Evolutionary conservation across 2,888 invertebrate genomes (phyloP).

Genomic region (Liodrosophila aerea): DNA sequence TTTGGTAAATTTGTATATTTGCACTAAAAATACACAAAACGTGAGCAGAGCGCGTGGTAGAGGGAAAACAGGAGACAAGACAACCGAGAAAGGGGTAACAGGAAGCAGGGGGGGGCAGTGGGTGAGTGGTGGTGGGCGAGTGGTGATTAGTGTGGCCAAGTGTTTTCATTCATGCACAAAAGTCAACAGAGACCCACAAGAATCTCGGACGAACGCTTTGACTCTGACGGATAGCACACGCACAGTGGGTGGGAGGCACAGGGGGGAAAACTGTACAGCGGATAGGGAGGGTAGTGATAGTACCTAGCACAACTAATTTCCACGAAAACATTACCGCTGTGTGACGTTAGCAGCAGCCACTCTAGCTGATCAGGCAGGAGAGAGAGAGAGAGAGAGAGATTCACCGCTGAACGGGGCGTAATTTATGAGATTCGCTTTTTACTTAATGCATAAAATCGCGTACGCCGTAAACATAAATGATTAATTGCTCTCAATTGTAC

Average conservation of each 20-base stretch:
- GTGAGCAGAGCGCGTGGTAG: background rate
- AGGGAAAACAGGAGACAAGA: background rate
- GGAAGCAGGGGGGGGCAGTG: background rate
- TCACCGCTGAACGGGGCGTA: constrained; percentile 37
- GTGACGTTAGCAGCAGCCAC: constrained; percentile 34
- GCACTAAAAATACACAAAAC: constrained; percentile 63
- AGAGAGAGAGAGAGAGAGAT: constrained; percentile 28
- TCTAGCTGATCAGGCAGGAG: background rate
- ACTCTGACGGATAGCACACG: constrained; percentile 31
- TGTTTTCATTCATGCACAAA: constrained; percentile 67
- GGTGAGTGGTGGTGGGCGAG: constrained; percentile 19
- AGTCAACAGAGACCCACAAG: constrained; percentile 64
- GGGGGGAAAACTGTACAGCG: no score
- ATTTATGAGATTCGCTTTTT: constrained; percentile 59
- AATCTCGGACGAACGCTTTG: background rate
- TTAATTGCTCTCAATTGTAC: constrained; percentile 61
- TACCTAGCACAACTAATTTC: constrained; percentile 4
- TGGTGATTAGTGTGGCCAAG: constrained; percentile 56
- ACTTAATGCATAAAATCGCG: constrained; percentile 57
- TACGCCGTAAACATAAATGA: constrained; percentile 65
- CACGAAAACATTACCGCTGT: constrained; percentile 13
- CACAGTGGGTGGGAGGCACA: background rate
- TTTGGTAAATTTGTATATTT: constrained; percentile 69
- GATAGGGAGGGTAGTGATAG: background rate
- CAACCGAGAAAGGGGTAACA: constrained; percentile 5